Evolutionary conservation across 53 echinoderm and acorn worm genomes (phyloP), one percentile per base, ranked within the genome.

Genomic region (Arbacia lixula): DNA sequence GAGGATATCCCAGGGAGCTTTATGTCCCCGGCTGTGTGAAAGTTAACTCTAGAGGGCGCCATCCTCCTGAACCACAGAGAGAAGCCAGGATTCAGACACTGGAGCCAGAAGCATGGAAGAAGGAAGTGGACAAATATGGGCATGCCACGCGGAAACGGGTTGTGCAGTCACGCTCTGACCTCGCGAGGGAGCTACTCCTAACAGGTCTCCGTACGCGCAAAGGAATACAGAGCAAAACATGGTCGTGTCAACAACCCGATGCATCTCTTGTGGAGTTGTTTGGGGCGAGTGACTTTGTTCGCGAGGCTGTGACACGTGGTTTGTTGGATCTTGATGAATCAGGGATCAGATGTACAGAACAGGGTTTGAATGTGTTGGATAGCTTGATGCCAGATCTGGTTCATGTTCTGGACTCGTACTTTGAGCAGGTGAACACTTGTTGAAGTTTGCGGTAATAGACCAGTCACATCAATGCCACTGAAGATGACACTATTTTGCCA

Each of bases 31-130:
- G 36, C 38, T n/a, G n/a, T n/a, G n/a, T n/a, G n/a, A n/a, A n/a
- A n/a, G n/a, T n/a, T n/a, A n/a, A n/a, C n/a, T n/a, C n/a, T n/a
- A n/a, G n/a, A n/a, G n/a, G n/a, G n/a, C n/a, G n/a, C n/a, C n/a
- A n/a, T n/a, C n/a, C n/a, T n/a, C n/a, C n/a, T n/a, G 5, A 29
- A 4, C 54, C 20, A n/a, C 36, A 53, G 36, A 75, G 75, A 54
- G 98, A 97, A 63, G 92, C 94, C 0, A 90, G 98, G 30, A 93
- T 97, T 6, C 98, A 97, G 63, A 97, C 98, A 6, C 60, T 94
- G 28, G 98, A 94, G 42, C 98, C 98, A 27, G 74, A 87, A 3
- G 54, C 90, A 2, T 97, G 94, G 98, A 97, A 94, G 98, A 42
- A 16, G 5, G 92, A 92, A 50, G 98, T 97, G 2, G 84, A 86